phyloP scores from a whole-genome alignment of 2,797 vertebrate genomes.

The Gymnoscopelus braueri region DNA sequence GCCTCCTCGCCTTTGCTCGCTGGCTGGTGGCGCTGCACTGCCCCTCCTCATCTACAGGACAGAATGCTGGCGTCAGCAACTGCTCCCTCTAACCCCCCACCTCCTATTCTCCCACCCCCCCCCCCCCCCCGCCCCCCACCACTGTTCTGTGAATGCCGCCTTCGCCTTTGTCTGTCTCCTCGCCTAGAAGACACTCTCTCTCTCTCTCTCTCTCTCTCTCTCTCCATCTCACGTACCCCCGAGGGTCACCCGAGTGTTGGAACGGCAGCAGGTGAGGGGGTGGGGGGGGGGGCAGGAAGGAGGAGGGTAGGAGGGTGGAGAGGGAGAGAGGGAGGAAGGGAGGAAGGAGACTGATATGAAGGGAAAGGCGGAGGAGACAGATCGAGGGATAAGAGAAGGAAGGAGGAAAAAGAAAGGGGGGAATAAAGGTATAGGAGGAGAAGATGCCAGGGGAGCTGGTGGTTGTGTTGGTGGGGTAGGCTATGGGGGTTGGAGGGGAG shows the following conservation, averaged over 20 bases:
- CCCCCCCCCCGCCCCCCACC: constrained; percentile 24
- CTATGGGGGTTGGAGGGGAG: neutral
- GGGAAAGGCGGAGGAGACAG: neutral
- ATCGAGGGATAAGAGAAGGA: neutral
- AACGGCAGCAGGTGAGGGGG: neutral
- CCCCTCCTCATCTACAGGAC: constrained; percentile 55
- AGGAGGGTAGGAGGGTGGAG: neutral
- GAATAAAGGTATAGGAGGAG: constrained; percentile 2
- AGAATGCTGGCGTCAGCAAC: constrained; percentile 74
- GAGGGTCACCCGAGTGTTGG: constrained; percentile 60
- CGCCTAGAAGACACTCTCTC: constrained; percentile 64
- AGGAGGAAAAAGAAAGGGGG: constrained; percentile 7
- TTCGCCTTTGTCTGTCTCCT: constrained; percentile 73
- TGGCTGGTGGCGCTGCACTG: constrained; percentile 47
- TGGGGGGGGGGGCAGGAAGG: constrained; percentile 1
- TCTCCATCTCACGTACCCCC: constrained; percentile 66
- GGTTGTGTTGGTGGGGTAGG: no score
- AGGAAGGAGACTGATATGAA: no score
- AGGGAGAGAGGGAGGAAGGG: neutral
- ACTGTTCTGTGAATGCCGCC: constrained; percentile 51
- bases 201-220: no score
- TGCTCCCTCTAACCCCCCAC: neutral
- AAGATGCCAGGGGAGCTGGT: no score
- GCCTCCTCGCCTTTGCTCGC: neutral
- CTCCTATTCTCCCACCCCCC: neutral